Evolutionary conservation across 2,888 invertebrate genomes (phyloP), one percentile per base, ranked within the genome.

Genomic region (Seira ritae): DNA sequence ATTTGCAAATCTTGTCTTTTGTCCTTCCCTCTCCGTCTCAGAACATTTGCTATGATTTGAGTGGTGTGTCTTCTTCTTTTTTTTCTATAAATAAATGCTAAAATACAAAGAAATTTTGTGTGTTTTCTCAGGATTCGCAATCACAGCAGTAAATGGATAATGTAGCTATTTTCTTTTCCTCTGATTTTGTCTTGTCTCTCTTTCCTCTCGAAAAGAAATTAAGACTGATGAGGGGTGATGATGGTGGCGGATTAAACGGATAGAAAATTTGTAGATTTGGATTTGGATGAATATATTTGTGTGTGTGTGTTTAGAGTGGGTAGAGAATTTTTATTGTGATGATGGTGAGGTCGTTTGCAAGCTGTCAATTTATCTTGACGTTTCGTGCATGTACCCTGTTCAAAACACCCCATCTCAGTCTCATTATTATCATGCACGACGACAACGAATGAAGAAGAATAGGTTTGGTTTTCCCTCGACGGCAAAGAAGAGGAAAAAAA

Each of bases 281-380:
- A n/a, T n/a, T n/a, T n/a, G 10, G 17, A 31, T 24, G 68, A 17
- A 23, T 24, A 22, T 31, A 8, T 31, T 31, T 31, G 31, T 4
- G 62, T 65, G 62, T 60, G 71, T 71, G 46, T 55, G 60, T 55
- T 23, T 31, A n/a, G 50, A 50, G 50, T 31, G 50, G 17, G 55
- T 66, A 67, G 55, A 68, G 68, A 82, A 82, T 77, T 72, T 82
- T 82, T 73, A 77, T 68, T 82, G 23, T 55, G 24, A 67, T 77
- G 76, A 82, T 55, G 24, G 68, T 77, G 76, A 82, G 73, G 72
- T 82, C 77, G 77, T 77, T 82, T 77, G 82, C 82, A 82, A 71
- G 37, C 82, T 82, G 82, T 82, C 82, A 82, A 77, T 82, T 82
- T 69, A 77, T 72, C 73, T 82, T 82, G 82, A 82, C 73, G 76